Percentiles rank a stretch among this genome's conserved stretches.
Conservation (phyloP, 2,888 invertebrate species). For the Lordiphosa fenestrarum region DNA sequence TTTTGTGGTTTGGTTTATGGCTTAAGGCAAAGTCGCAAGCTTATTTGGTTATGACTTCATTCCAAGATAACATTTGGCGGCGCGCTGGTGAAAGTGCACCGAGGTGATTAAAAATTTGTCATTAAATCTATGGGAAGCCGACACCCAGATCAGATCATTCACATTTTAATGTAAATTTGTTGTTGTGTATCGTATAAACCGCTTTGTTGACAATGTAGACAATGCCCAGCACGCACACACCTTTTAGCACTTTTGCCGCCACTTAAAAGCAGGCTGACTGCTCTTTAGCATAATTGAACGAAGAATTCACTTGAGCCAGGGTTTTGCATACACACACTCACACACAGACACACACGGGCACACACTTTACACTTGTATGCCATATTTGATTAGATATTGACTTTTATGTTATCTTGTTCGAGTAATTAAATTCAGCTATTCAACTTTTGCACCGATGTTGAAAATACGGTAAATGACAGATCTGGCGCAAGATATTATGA, state of each 20-base stretch:
- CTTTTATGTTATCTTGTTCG: background rate
- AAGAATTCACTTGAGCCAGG: slow-evolving; percentile 6
- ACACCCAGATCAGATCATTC: slow-evolving; percentile 55
- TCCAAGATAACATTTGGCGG: slow-evolving; percentile 28
- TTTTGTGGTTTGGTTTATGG: slow-evolving; percentile 31
- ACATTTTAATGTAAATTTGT: slow-evolving; percentile 39
- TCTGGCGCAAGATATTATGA: slow-evolving; percentile 63
- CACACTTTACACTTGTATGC: slow-evolving; percentile 4
- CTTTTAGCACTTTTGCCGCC: slow-evolving; percentile 18
- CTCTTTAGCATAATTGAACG: slow-evolving; percentile 15
- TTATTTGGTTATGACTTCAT: slow-evolving; percentile 74
- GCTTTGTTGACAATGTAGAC: slow-evolving; percentile 62
- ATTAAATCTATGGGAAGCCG: background rate
- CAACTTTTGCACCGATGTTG: slow-evolving; percentile 26
- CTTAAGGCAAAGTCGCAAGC: slow-evolving; percentile 30
- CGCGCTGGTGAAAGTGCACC: slow-evolving; percentile 59
- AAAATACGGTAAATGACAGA: slow-evolving; percentile 66
- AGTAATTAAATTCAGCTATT: slow-evolving; percentile 15
- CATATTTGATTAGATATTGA: slow-evolving; percentile 1
- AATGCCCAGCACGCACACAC: slow-evolving; percentile 30
- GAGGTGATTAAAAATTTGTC: slow-evolving; percentile 29
- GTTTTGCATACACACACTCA: background rate
- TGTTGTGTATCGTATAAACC: slow-evolving; percentile 37
- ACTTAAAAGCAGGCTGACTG: slow-evolving; percentile 1
- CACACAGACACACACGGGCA: background rate